phyloP scores from a whole-genome alignment of 2,113 vertebrate genomes.

The Typhlomys cinereus region DNA sequence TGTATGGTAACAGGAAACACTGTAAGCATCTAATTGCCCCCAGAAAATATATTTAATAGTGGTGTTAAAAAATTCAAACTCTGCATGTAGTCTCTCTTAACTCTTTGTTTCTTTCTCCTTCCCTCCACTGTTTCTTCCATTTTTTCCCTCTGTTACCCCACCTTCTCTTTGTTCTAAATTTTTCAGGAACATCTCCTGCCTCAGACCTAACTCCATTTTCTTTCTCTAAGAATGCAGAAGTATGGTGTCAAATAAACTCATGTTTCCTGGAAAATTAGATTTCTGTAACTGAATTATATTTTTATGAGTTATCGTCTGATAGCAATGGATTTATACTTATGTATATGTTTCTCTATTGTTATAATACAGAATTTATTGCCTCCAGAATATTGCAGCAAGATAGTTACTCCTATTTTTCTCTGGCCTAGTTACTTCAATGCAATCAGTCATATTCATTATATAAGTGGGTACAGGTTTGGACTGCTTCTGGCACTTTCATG shows the following conservation, averaged over 20 bases:
- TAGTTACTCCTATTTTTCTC: not conserved
- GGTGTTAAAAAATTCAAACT: not conserved
- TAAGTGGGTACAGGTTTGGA: not conserved
- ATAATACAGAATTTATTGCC: not conserved
- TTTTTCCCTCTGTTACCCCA: not conserved
- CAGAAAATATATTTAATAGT: not conserved
- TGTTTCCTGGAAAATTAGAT: not conserved
- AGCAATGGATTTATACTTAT: not conserved
- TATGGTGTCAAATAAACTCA: not conserved
- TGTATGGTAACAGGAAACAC: not conserved
- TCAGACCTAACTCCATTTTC: not conserved
- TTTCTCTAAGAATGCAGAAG: not conserved
- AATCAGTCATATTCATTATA: not conserved
- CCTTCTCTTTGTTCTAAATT: not conserved
- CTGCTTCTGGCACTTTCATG: not conserved
- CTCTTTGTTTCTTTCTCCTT: not conserved
- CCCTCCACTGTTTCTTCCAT: not conserved
- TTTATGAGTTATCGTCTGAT: not conserved
- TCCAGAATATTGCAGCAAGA: not conserved
- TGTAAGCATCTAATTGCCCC: not conserved
- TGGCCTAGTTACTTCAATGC: conserved; percentile 7
- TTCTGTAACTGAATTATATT: not conserved
- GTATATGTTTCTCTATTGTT: not conserved
- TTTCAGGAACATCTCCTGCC: not conserved
- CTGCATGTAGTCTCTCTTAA: not conserved